A percentile compares a stretch with the other conserved stretches of the same genome.
These are phyloP conservation scores for Heliornis fulica DNA, from an alignment of 2,113 vertebrate species.

Conservation along the genomic window DNA sequence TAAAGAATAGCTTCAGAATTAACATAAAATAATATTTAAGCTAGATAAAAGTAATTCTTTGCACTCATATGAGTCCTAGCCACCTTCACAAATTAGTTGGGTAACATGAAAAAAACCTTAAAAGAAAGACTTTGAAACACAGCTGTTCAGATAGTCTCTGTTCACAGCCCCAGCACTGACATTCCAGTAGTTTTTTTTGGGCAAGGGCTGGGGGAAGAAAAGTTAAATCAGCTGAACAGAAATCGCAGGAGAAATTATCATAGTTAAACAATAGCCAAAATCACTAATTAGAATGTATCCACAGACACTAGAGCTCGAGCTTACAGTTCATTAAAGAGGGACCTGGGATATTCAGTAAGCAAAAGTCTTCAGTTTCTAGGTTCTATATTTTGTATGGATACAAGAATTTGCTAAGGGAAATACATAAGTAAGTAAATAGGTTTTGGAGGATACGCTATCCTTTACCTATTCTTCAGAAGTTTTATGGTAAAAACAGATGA, in stretches of 20 bases:
- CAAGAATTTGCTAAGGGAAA: neutral
- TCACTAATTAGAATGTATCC: neutral
- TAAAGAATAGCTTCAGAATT: neutral
- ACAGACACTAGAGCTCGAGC: neutral
- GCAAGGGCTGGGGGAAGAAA: fast-evolving
- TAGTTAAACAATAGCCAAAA: neutral
- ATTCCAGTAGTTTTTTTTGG: neutral
- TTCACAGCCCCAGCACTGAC: neutral
- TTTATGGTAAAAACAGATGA: neutral
- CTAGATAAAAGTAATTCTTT: neutral
- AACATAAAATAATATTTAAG: slow-evolving; percentile 7
- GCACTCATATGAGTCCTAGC: neutral
- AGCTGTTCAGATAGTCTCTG: neutral
- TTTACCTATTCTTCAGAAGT: neutral
- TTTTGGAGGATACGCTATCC: neutral
- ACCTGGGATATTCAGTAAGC: neutral
- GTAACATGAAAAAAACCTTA: neutral
- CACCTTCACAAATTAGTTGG: neutral
- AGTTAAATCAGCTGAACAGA: neutral
- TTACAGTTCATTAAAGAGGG: neutral
- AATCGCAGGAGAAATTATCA: neutral
- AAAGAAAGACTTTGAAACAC: neutral
- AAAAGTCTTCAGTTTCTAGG: neutral
- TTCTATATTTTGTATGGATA: neutral
- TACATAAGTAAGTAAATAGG: neutral